Base-by-base conservation (phyloP, 1,140 invertebrate species). In the Hypsibius dujardini region DNA sequence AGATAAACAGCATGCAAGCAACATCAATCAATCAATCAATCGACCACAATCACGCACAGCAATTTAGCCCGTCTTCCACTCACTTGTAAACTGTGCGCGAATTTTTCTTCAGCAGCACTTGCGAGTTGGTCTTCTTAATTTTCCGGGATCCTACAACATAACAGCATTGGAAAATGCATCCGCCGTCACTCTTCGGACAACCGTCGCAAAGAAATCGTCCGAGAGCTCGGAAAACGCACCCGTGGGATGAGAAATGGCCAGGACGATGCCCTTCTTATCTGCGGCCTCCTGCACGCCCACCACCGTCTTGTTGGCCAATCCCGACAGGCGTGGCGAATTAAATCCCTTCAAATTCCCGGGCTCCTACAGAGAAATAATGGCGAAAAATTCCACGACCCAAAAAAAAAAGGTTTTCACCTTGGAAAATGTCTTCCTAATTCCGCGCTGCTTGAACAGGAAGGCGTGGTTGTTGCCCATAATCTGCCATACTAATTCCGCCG, bases 401-500 rank as follows among this genome's bases (percentile, higher is more conserved):
- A 56, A n/a, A 7, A 7, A 56, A 7, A n/a, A 0, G n/a, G 0
- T 12, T 12, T n/a, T 56, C n/a, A 56, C 50, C 50, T 56, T 56
- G 50, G 7, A 12, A n/a, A 56, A 56, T 12, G 50, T 56, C 50
- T 56, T 56, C 7, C 50, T 12, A n/a, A 56, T n/a, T n/a, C 50
- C 50, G n/a, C 50, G 50, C 50, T 56, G 50, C 50, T n/a, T 56
- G 7, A 12, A 12, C 7, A 56, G 50, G 50, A 56, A 56, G 50
- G 50, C 50, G n/a, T 56, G 50, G 50, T 56, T 56, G 50, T 56
- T 56, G 50, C 50, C 7, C 7, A 56, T 56, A n/a, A 56, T 56
- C n/a, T 56, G 50, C 50, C 50, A 56, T 12, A 56, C 50, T n/a
- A 56, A n/a, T 12, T 56, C 50, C 7, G 50, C 50, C 50, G 50